These are phyloP conservation scores for Ditylenchus weischeri DNA, from an alignment of 2,888 invertebrate genomes.

Conservation along the genomic window DNA sequence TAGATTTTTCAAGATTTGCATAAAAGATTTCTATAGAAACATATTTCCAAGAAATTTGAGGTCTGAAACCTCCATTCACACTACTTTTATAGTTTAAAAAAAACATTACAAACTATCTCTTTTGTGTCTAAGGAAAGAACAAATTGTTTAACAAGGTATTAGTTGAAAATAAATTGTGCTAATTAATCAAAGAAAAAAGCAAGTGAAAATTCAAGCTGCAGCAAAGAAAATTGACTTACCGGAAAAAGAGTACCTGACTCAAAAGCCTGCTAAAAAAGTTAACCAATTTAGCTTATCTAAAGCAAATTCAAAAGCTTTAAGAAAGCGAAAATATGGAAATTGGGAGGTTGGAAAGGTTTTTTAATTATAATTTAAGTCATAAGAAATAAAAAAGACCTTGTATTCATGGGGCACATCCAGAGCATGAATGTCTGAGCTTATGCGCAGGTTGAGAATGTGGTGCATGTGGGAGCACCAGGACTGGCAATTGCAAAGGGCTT, in stretches of 20 bases:
- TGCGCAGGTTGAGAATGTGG: constrained; percentile 70
- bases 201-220: neutral
- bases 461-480: constrained; percentile 72
- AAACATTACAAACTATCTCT: no score
- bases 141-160: no score
- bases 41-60: no score
- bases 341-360: constrained; percentile 2
- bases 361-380: neutral
- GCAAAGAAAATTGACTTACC: constrained; percentile 25
- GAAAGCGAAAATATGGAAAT: neutral
- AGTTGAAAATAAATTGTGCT: neutral
- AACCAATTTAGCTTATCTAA: neutral
- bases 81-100: no score
- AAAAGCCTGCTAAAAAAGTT: constrained; percentile 32
- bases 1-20: no score
- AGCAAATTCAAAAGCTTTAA: neutral
- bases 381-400: constrained; percentile 57
- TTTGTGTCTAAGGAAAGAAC: no score
- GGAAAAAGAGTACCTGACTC: constrained; percentile 29
- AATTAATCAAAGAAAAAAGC: neutral
- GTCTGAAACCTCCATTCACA: no score
- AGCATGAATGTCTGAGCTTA: constrained; percentile 75
- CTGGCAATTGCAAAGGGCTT: constrained; percentile 72
- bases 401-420: constrained; percentile 75
- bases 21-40: no score